Base-by-base conservation (phyloP, 2,113 vertebrate species). In the Phylloscopus trochiloides region DNA sequence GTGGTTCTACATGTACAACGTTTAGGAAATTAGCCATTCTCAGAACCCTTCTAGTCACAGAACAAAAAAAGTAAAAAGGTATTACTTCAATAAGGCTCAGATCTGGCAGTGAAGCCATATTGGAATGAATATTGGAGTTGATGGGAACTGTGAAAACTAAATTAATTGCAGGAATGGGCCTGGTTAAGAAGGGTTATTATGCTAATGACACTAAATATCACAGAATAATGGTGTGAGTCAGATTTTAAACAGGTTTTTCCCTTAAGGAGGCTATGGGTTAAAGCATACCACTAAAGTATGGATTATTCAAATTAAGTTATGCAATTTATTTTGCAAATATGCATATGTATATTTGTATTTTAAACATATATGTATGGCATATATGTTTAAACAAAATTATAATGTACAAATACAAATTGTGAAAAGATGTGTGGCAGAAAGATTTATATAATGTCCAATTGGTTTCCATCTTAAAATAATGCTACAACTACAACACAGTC, bases 1-100 rank as follows among this genome's bases (percentile, higher is more conserved):
- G 55, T 87, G 83, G 48, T 59, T 91, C 55, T 61, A 50, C 73
- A 12, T 14, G 12, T 83, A 34, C 40, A 45, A 4, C 12, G 32
- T 71, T 59, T 68, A 96, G 93, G 73, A 87, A 95, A 91, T 94
- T 87, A 86, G 28, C 71, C 82, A 82, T 97, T 97, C 90, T 11
- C 84, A 90, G 82, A 81, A 89, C 95, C 94, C 80, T 94, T 88
- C 89, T 95, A 57, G 67, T 94, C 96, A 70, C 45, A 84, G 68
- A 54, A 65, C 10, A 77, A 66, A 91, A 92, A 55, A 59, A 68
- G 55, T 90, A 50, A 66, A 92, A 97, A 93, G 62, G 7, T 68
- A 58, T 95, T 94, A 47, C 59, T 83, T 93, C 87, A 95, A 32
- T 87, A 95, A 88, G 63, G 17, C 45, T 88, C 80, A 78, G 72